Conservation (phyloP, 2,888 invertebrate genomes). For the Drosophila affinis region DNA sequence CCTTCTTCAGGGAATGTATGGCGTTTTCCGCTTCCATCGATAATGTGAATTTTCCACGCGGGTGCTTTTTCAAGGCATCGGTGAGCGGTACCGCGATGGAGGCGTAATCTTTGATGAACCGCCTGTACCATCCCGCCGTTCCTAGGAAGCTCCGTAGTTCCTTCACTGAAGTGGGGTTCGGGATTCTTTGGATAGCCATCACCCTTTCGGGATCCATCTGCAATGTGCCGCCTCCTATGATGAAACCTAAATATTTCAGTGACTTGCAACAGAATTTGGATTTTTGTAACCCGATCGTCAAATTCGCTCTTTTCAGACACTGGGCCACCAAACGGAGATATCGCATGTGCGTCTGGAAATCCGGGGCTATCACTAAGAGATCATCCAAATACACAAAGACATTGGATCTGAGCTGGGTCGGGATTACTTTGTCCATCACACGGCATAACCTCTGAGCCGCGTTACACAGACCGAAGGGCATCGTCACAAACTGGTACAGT, state of each 20-base stretch:
- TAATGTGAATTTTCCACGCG: neutral
- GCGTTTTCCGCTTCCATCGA: neutral
- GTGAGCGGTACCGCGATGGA: neutral
- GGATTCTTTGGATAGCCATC: too few species aligned
- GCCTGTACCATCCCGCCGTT: neutral
- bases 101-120: too few species aligned
- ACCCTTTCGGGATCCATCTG: too few species aligned
- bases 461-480: neutral
- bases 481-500: neutral
- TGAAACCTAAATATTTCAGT: too few species aligned
- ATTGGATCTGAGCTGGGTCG: too few species aligned
- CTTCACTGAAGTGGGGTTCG: neutral
- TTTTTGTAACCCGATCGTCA: neutral
- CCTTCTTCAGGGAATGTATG: too few species aligned
- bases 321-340: neutral
- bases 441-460: neutral
- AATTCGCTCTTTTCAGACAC: conserved; percentile 2
- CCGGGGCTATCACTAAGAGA: neutral
- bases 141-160: conserved; percentile 4
- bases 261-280: neutral
- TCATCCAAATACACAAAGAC: conserved; percentile 11
- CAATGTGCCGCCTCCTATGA: too few species aligned
- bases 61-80: neutral
- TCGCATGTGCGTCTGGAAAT: neutral
- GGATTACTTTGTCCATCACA: neutral